Evolutionary conservation across 1,140 invertebrate species (phyloP).

Genomic region (Scylla paramamosain): DNA sequence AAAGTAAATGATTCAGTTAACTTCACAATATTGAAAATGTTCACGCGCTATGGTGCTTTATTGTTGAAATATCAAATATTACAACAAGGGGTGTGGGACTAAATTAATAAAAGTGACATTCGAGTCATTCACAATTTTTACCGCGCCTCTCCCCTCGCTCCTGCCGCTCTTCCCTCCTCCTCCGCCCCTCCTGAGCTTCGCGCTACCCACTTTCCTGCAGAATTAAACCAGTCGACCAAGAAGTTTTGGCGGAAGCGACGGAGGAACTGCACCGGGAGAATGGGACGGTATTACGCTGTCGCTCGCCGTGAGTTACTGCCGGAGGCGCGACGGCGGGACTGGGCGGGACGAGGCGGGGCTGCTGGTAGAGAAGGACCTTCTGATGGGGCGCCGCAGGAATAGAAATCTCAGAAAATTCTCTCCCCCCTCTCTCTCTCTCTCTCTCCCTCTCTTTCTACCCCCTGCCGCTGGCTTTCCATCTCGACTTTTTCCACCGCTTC

Average conservation of each 20-base stretch:
- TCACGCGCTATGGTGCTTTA: not conserved
- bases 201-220: not conserved
- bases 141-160: not conserved
- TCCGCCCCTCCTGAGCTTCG: not conserved
- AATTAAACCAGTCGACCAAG: conserved; percentile 22
- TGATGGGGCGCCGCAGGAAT: not conserved
- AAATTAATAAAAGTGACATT: conserved; percentile 3
- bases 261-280: conserved; percentile 10
- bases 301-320: not conserved
- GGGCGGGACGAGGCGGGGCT: not conserved
- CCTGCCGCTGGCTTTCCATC: not conserved
- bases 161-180: not conserved
- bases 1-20: not conserved
- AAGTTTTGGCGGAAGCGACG: conserved; percentile 11
- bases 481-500: not conserved
- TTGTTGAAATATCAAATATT: not conserved
- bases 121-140: not conserved
- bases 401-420: not conserved
- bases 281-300: conserved; percentile 1
- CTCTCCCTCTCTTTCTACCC: not conserved
- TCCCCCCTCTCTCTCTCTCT: not conserved
- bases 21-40: conserved; percentile 11
- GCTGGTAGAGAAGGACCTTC: not conserved
- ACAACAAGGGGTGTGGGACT: not conserved
- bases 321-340: not conserved